These are phyloP conservation scores for Procavia capensis DNA, from an alignment of 2,113 vertebrate genomes.

Conservation along the genomic window DNA sequence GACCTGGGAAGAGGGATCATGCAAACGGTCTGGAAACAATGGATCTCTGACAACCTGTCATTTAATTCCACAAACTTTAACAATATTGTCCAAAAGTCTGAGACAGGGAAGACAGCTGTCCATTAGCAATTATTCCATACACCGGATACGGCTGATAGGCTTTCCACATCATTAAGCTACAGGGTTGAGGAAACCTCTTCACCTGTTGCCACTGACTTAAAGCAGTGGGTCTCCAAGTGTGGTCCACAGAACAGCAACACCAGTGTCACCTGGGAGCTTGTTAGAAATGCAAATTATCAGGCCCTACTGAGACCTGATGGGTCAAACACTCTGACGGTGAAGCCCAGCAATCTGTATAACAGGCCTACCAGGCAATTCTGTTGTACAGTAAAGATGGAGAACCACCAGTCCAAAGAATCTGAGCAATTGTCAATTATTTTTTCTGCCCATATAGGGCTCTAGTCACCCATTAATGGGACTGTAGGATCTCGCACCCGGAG, in stretches of 20 bases:
- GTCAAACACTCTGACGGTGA: background rate
- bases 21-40: background rate
- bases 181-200: background rate
- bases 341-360: background rate
- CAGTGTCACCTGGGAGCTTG: background rate
- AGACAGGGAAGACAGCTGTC: background rate
- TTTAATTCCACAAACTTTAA: background rate
- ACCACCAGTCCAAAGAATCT: background rate
- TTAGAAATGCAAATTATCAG: background rate
- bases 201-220: background rate
- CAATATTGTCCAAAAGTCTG: background rate
- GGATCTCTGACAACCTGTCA: background rate
- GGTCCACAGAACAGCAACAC: background rate
- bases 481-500: background rate
- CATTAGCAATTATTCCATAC: background rate
- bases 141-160: background rate
- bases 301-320: background rate
- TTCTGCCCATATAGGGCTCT: background rate
- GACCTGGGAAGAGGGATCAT: background rate
- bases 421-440: background rate
- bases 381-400: background rate
- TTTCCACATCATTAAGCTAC: background rate
- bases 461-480: background rate
- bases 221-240: background rate
- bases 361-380: background rate